Percentiles rank a stretch among this genome's conserved stretches.
These are phyloP conservation scores for Mizuhopecten yessoensis DNA, from an alignment of 1,140 invertebrate genomes.

Conservation along the genomic window DNA sequence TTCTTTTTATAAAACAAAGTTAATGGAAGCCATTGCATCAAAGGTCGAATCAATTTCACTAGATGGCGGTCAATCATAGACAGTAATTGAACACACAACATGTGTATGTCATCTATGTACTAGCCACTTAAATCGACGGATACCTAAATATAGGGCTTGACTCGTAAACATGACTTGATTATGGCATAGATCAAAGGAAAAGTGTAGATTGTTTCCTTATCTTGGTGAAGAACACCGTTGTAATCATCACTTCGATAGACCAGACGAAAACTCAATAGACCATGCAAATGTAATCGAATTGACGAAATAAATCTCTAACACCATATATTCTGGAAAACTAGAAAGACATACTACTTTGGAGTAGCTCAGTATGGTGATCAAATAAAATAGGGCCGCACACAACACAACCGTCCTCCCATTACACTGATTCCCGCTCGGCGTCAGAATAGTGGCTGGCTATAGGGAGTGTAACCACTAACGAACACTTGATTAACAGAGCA, in stretches of 20 bases:
- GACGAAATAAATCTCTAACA: not conserved
- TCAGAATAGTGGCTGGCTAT: not conserved
- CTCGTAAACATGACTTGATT: not conserved
- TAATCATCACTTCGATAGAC: not conserved
- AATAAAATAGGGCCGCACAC: not conserved
- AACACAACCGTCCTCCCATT: not conserved
- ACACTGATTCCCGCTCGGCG: not conserved
- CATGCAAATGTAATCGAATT: not conserved
- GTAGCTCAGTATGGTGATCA: not conserved
- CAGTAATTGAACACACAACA: too few relatives aligned
- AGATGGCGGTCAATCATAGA: too few relatives aligned
- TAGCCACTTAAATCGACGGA: too few relatives aligned
- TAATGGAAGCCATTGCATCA: too few relatives aligned
- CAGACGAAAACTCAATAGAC: not conserved
- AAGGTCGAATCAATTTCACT: too few relatives aligned
- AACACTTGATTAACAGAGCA: not conserved
- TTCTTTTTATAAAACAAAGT: too few relatives aligned
- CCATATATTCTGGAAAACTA: not conserved
- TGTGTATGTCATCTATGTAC: too few relatives aligned
- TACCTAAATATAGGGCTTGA: too few relatives aligned
- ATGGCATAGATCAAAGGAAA: not conserved
- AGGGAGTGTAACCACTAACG: not conserved
- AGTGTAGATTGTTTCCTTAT: not conserved
- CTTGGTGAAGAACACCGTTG: not conserved
- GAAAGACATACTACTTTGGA: not conserved